Base-by-base conservation (phyloP, 2,888 invertebrate genomes). In the Lutraria lutraria region DNA sequence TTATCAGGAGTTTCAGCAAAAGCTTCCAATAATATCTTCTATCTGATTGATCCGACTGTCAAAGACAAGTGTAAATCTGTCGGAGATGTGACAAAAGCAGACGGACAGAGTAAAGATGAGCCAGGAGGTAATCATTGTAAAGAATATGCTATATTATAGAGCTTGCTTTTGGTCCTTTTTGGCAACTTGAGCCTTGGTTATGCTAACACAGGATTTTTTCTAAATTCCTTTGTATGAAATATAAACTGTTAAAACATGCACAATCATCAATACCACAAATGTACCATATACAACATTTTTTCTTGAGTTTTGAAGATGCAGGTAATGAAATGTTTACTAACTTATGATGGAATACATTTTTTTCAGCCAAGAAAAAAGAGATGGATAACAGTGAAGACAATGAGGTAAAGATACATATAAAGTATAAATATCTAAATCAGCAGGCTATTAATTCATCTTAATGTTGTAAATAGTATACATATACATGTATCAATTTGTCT, bases 1-100 rank as follows among this genome's bases (percentile, higher is more conserved):
- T 68, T 91, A 31, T 92, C 91, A 0, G 91, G 91, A 79, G 43
- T 89, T n/a, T 88, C 90, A 10, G 53, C 90, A 34, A 89, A 85
- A 82, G 68, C 89, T 29, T 87, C 87, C 63, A 93, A 92, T 25
- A 95, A 95, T 89, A 93, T 95, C 83, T 95, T 95, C 86, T 92
- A 93, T 86, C 91, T 94, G 80, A 94, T 95, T 81, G 95, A 95
- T 85, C 95, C 95, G 0, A 95, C 95, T 0, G 93, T 93, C n/a
- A 93, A 93, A 88, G 91, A 91, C 83, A 92, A 91, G 31, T 92
- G 90, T 86, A 91, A 89, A 84, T 91, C 91, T 85, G 91, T 87
- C 0, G 92, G 91, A 0, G 92, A 92, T 81, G 56, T 91, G 81
- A 83, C 82, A 4, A 76, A 76, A 76, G 29, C 76, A 0, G 68